A percentile compares a stretch with the other conserved stretches of the same genome.
Conservation (phyloP, 2,888 invertebrate species). For the Mechanitis messenoides region DNA sequence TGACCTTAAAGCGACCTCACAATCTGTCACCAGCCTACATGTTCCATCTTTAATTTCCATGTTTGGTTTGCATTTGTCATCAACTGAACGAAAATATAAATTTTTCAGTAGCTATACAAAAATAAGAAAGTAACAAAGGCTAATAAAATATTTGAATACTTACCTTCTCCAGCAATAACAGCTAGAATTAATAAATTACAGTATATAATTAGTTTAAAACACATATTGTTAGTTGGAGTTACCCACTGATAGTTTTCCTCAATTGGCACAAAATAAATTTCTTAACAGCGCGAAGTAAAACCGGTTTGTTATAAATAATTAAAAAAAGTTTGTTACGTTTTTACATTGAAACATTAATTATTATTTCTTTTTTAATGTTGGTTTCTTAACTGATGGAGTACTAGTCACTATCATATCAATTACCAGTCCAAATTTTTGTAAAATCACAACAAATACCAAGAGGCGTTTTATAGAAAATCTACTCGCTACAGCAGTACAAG, state of each 20-base stretch:
- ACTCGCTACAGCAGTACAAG: too few species aligned
- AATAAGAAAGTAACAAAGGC: background rate
- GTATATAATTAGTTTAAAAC: constrained; percentile 5
- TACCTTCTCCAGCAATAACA: constrained; percentile 19
- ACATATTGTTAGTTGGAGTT: constrained; percentile 6
- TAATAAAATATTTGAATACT: constrained; percentile 1
- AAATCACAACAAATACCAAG: too few species aligned
- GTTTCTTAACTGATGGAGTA: too few species aligned
- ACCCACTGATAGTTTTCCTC: constrained; percentile 23
- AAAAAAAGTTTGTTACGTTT: background rate
- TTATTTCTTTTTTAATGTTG: too few species aligned
- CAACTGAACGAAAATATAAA: constrained; percentile 42
- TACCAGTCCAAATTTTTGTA: too few species aligned
- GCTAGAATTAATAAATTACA: constrained; percentile 9
- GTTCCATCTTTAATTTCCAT: constrained; percentile 41
- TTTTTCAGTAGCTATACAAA: background rate
- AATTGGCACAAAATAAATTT: constrained; percentile 18
- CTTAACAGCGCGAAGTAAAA: constrained; percentile 7
- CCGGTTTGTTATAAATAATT: constrained; percentile 11
- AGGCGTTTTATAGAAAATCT: too few species aligned
- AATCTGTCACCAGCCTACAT: constrained; percentile 46
- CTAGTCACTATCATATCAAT: background rate
- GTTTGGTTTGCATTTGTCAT: constrained; percentile 50
- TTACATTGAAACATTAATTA: too few species aligned
- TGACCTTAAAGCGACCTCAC: constrained; percentile 55